These are phyloP conservation scores for Pemphredon lugubris DNA, from an alignment of 2,888 invertebrate species.

Conservation along the genomic window DNA sequence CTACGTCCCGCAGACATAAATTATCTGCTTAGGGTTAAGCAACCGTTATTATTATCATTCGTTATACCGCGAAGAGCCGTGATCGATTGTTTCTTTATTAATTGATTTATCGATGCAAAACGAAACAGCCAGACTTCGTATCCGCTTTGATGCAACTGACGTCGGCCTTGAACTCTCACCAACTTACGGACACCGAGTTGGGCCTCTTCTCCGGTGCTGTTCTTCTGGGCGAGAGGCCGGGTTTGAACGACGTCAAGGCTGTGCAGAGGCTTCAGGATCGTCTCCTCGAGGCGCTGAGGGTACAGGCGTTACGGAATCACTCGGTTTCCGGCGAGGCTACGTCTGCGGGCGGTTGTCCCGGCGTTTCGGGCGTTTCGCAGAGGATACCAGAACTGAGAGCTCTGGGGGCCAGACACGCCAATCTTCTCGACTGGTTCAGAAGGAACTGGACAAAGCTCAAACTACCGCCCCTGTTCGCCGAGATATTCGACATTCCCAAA, in stretches of 20 bases:
- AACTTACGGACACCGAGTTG: constrained; percentile 93
- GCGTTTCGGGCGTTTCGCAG: constrained; percentile 82
- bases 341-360: constrained; percentile 75
- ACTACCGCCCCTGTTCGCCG: constrained; percentile 96
- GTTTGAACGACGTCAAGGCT: constrained; percentile 90
- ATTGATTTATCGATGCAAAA: too few relatives aligned
- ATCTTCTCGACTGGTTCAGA: constrained; percentile 94
- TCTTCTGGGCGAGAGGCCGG: constrained; percentile 90
- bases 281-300: constrained; percentile 92
- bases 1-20: too few relatives aligned
- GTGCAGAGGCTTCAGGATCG: constrained; percentile 91
- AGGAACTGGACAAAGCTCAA: constrained; percentile 92
- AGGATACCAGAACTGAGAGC: constrained; percentile 89
- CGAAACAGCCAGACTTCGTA: constrained; percentile 90
- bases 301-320: constrained; percentile 84
- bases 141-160: constrained; percentile 91
- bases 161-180: constrained; percentile 87
- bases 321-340: constrained; percentile 73
- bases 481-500: constrained; percentile 98
- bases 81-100: too few relatives aligned
- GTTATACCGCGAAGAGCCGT: too few relatives aligned
- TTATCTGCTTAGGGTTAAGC: too few relatives aligned
- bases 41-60: too few relatives aligned
- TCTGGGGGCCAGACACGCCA: constrained; percentile 91
- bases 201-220: constrained; percentile 94